Percentiles rank a stretch among this genome's conserved stretches.
Evolutionary conservation across 2,113 vertebrate species (phyloP).

Genomic region (Phasianus colchicus): DNA sequence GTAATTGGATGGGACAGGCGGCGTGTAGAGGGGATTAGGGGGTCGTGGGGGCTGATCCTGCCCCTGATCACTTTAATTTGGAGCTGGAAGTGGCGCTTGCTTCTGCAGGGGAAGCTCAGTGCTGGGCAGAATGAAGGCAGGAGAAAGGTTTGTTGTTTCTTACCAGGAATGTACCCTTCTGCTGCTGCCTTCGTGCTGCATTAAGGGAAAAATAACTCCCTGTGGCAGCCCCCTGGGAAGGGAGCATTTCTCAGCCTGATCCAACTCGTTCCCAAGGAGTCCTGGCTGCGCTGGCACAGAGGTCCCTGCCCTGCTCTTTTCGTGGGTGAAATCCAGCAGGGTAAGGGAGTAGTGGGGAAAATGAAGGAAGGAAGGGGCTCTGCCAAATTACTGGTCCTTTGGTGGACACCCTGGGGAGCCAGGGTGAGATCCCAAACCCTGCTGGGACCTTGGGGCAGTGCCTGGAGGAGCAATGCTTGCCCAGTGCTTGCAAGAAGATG

Average conservation of each 20-base stretch:
- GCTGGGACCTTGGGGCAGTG: background rate
- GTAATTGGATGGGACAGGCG: constrained; percentile 42
- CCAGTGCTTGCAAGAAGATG: background rate
- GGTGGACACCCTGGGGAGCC: background rate
- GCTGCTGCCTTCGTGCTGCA: background rate
- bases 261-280: background rate
- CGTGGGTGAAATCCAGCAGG: accelerated
- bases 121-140: background rate
- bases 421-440: background rate
- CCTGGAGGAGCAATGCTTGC: accelerated
- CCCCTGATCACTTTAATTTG: background rate
- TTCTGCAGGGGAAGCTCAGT: background rate
- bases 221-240: background rate
- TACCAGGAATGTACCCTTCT: background rate
- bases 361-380: background rate
- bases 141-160: background rate
- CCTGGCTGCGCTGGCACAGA: background rate
- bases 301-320: background rate
- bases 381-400: background rate
- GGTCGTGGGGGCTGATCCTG: background rate
- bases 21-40: constrained; percentile 12
- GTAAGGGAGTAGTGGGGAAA: background rate
- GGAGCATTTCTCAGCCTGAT: constrained; percentile 20
- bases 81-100: accelerated
- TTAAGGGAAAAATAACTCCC: constrained; percentile 5